A percentile compares a stretch with the other conserved stretches of the same genome.
Conservation (phyloP, 1,140 invertebrate genomes). For the Lysiphlebus fabarum region DNA sequence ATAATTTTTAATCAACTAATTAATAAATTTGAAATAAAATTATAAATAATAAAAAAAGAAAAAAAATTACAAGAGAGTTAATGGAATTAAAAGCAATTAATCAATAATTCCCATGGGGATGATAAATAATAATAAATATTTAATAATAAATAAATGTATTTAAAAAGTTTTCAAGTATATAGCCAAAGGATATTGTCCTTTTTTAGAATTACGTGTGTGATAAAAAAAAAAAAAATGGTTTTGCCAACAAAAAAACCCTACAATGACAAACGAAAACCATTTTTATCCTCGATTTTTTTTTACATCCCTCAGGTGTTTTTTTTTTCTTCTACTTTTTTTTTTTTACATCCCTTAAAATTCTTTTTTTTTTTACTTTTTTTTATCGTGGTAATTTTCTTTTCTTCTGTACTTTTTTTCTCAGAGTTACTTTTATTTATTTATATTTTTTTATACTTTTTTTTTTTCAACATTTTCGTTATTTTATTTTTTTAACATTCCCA, state of each 20-base stretch:
- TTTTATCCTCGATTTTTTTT: slow-evolving; percentile 2
- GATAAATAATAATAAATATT: too few relatives aligned
- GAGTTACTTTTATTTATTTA: neutral
- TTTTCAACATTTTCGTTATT: too few relatives aligned
- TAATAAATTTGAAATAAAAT: too few relatives aligned
- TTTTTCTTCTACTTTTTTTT: neutral
- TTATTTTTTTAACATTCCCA: slow-evolving; percentile 6
- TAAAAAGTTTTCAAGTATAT: slow-evolving; percentile 7
- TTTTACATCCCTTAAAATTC: neutral
- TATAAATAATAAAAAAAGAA: too few relatives aligned
- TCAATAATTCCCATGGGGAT: too few relatives aligned
- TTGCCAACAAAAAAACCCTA: slow-evolving; percentile 8
- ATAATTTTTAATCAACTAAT: too few relatives aligned
- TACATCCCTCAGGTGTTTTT: slow-evolving; percentile 13
- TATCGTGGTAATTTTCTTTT: neutral
- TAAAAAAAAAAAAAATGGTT: slow-evolving; percentile 8
- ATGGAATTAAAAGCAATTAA: too few relatives aligned
- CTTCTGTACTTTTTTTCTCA: neutral
- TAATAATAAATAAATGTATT: neutral
- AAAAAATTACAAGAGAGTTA: too few relatives aligned
- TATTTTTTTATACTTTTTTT: too few relatives aligned
- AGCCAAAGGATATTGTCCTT: slow-evolving; percentile 7
- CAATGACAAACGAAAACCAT: neutral
- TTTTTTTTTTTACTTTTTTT: neutral
- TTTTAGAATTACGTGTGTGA: slow-evolving; percentile 13